Evolutionary conservation across 2,113 vertebrate species (phyloP).

Genomic region (Fulica atra): DNA sequence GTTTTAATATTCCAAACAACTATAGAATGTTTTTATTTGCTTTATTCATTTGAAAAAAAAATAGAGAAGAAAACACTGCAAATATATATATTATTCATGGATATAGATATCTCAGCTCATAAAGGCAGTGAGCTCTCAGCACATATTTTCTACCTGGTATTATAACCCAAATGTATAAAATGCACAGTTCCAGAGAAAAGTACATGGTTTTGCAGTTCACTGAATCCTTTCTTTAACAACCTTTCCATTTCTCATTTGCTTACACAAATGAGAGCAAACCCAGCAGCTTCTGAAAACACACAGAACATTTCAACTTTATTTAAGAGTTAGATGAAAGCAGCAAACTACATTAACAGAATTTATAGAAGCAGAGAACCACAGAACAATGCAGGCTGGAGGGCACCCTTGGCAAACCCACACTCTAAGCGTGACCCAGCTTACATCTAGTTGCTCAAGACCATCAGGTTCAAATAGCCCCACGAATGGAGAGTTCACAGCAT

Average conservation of each 20-base stretch:
- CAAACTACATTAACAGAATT: not conserved
- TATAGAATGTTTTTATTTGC: not conserved
- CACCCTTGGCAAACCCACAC: not conserved
- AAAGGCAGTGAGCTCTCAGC: slow-evolving; percentile 8
- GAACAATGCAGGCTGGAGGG: not conserved
- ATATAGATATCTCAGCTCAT: not conserved
- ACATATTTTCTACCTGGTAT: slow-evolving; percentile 20
- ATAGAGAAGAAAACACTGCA: not conserved
- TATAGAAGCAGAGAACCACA: not conserved
- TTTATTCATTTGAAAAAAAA: slow-evolving; percentile 33
- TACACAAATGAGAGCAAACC: not conserved
- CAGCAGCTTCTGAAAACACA: not conserved
- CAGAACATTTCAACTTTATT: not conserved
- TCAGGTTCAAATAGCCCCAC: not conserved
- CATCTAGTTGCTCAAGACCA: not conserved
- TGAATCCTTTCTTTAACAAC: slow-evolving; percentile 38
- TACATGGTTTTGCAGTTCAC: slow-evolving; percentile 39
- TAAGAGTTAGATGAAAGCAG: not conserved
- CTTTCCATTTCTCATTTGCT: not conserved
- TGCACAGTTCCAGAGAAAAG: not conserved
- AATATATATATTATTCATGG: slow-evolving; percentile 47
- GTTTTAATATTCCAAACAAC: slow-evolving; percentile 38
- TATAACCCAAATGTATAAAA: slow-evolving; percentile 42
- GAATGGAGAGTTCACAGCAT: not conserved
- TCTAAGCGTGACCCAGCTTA: not conserved